phyloP scores from a whole-genome alignment of 35 echinoderm and acorn worm species.

The Apostichopus californicus region DNA sequence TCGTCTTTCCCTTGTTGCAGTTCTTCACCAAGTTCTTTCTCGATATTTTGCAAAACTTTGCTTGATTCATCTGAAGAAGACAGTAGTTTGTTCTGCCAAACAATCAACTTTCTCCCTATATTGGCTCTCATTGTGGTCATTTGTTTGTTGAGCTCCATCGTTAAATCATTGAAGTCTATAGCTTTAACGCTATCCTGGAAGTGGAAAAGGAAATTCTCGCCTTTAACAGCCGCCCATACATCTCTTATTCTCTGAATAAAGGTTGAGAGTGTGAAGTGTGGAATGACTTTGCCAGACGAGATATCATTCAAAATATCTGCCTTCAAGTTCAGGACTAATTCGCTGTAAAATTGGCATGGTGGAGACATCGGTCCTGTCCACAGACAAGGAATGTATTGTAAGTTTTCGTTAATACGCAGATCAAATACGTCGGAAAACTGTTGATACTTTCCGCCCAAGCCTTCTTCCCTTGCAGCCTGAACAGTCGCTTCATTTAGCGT shows the following conservation, averaged over 20 bases:
- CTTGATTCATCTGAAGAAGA: neutral
- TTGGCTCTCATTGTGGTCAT: neutral
- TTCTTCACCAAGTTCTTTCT: too few relatives aligned
- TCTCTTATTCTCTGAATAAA: conserved; percentile 15
- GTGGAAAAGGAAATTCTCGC: conserved; percentile 32
- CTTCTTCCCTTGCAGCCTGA: conserved; percentile 18
- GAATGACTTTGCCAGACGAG: neutral
- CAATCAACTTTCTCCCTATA: neutral
- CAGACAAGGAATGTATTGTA: conserved; percentile 37
- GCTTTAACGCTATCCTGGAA: conserved; percentile 40
- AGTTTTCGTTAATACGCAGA: neutral
- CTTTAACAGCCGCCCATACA: conserved; percentile 28
- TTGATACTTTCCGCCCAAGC: neutral
- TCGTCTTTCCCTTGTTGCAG: too few relatives aligned
- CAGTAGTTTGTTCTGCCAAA: neutral
- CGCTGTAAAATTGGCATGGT: neutral
- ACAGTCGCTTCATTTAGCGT: neutral
- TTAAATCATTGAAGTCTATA: conserved; percentile 5
- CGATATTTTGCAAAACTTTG: too few relatives aligned
- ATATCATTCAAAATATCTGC: neutral
- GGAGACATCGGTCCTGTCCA: conserved; percentile 38
- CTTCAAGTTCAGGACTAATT: neutral
- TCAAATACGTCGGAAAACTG: conserved; percentile 44
- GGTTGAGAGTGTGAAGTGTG: neutral
- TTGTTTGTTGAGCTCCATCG: neutral